phyloP scores from a whole-genome alignment of 2,797 vertebrate species.

The Ctenopoma multispine region DNA sequence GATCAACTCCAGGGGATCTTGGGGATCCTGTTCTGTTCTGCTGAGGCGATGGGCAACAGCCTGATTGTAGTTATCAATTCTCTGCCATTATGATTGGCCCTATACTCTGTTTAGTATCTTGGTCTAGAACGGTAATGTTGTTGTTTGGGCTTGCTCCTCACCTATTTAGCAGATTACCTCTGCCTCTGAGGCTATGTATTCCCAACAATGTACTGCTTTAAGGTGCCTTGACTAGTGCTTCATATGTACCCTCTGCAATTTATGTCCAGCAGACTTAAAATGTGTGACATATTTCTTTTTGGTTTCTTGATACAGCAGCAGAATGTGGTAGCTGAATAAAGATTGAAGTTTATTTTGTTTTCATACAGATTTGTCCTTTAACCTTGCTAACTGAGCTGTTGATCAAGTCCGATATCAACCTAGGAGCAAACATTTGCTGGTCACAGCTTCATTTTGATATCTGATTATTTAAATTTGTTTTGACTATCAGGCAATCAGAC shows the following conservation, averaged over 20 bases:
- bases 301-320: background rate
- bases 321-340: background rate
- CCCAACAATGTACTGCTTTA: constrained; percentile 18
- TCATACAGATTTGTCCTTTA: background rate
- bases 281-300: background rate
- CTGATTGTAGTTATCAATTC: constrained; percentile 20
- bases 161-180: constrained; percentile 20
- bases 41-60: constrained; percentile 25
- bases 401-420: background rate
- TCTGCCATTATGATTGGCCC: constrained; percentile 22
- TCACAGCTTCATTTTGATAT: too few relatives aligned
- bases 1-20: constrained; percentile 34
- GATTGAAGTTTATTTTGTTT: background rate
- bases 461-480: too few relatives aligned
- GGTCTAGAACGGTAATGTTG: constrained; percentile 29
- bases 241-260: background rate
- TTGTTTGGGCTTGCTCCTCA: constrained; percentile 33
- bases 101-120: constrained; percentile 5
- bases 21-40: constrained; percentile 28
- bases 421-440: background rate
- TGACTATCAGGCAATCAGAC: too few relatives aligned
- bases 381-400: background rate
- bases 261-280: background rate
- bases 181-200: constrained; percentile 2
- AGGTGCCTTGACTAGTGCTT: background rate